Base-by-base conservation (phyloP, 2,888 invertebrate species). In the Reticulitermes lucifugus region DNA sequence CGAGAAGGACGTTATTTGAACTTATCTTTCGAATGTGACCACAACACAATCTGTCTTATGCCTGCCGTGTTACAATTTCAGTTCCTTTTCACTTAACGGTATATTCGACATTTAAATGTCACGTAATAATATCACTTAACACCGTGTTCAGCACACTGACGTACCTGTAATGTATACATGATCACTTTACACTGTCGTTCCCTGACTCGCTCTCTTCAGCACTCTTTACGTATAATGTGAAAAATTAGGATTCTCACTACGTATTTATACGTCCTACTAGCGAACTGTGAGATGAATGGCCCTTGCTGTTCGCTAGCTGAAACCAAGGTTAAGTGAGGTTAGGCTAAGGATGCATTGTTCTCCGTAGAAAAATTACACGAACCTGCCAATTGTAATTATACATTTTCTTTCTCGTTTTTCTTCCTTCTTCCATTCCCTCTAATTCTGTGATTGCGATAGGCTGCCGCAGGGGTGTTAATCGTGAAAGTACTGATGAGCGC, bases 221-320 rank as follows among this genome's bases (percentile, higher is more conserved):
- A 21, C 75, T 25, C 29, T 71, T 73, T 35, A 7, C 46, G 3
- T 35, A 51, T 51, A 77, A 77, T 77, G 77, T 46, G 77, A 46
- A 77, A 46, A 46, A 77, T 51, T 77, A n/a, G 14, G 46, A 10
- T 77, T 46, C 70, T 41, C 46, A 70, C 41, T 55, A 70, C 22
- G 70, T 81, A 29, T 81, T 81, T 81, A 81, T 81, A 81, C 81
- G 81, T 81, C 81, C 81, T 81, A 51, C 22, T 81, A 22, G 70
- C 43, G 46, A 60, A 9, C 65, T 70, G 65, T 70, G 81, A 43
- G 81, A 70, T 70, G 43, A 81, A 81, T 81, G 81, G 25, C 70
- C 70, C 70, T 70, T 77, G 46, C 25, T 35, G 41, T 43, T 70
- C 29, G 7, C 59, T 25, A 35, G 7, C 59, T 46, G 51, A 65